Conservation (phyloP, 2,888 invertebrate species). For the Trachelus tabidus region DNA sequence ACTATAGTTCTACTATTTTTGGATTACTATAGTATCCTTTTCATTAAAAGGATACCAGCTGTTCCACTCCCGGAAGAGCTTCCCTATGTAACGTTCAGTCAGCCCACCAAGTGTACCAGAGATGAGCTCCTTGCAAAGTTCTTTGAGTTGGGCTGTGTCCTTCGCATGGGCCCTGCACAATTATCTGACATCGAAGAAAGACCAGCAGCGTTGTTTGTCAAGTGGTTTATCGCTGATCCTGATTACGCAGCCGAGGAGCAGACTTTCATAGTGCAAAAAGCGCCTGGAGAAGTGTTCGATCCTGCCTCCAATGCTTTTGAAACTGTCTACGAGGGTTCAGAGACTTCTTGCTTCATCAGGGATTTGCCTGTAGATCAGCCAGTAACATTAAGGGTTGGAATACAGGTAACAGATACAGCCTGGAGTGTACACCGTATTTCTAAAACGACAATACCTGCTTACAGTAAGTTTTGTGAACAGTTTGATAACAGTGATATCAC, state of each 20-base stretch:
- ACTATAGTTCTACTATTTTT: not conserved
- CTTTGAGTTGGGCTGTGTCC: conserved; percentile 40
- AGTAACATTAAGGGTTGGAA: conserved; percentile 70
- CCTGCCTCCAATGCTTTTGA: conserved; percentile 49
- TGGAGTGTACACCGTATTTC: conserved; percentile 69
- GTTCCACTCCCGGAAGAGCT: conserved; percentile 70
- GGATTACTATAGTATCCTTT: not conserved
- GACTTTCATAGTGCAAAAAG: conserved; percentile 66
- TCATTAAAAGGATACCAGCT: conserved; percentile 65
- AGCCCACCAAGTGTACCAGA: conserved; percentile 59
- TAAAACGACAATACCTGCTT: conserved; percentile 66
- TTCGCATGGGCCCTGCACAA: conserved; percentile 61
- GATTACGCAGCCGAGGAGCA: conserved; percentile 65
- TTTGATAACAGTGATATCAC: not conserved
- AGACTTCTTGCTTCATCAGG: conserved; percentile 66
- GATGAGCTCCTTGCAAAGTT: conserved; percentile 37
- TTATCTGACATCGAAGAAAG: conserved; percentile 67
- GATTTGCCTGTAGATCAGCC: conserved; percentile 65
- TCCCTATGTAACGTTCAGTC: conserved; percentile 68
- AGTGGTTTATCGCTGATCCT: conserved; percentile 67
- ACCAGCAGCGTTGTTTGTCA: conserved; percentile 69
- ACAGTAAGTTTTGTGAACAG: conserved; percentile 51
- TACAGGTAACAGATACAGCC: conserved; percentile 67
- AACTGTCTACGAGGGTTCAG: conserved; percentile 67
- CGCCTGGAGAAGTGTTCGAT: conserved; percentile 60